Evolutionary conservation across 2,888 invertebrate species (phyloP), one percentile per base, ranked within the genome.

Genomic region (Mythimna ferrago): DNA sequence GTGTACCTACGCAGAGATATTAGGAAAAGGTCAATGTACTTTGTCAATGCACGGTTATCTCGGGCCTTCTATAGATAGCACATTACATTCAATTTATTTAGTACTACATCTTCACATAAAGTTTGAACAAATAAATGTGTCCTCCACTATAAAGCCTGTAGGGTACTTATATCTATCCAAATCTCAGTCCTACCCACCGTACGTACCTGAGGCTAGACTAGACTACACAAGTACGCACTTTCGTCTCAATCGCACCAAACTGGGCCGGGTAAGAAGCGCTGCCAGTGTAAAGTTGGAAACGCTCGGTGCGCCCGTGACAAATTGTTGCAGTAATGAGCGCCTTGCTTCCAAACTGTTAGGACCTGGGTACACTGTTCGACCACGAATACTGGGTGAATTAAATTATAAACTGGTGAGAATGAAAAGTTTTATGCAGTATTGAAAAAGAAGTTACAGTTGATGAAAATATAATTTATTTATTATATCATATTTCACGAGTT

Each of bases 311-410:
- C 87, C 82, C 82, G 87, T 89, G 92, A 92, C 91, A 92, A 92
- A 92, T 93, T 90, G 90, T 89, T 87, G 89, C 89, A 87, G 91
- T 92, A 92, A 92, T 91, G 92, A 92, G 89, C 86, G 83, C 82
- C 80, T 81, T 82, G 87, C 85, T 85, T 80, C 81, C 78, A 67
- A 73, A 76, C 69, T 72, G 48, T 82, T 69, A 86, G 11, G 81
- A 66, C 21, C 62, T 56, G 10, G 35, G 9, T 62, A 78, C 80
- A 86, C 72, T 21, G 57, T 19, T 48, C 62, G 21, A 77, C 56
- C 62, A 58, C 32, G 19, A 35, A 14, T n/a, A 10, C 0, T 38
- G 2, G 6, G 10, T 19, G 48, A 48, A 48, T 48, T 21, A 10
- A 54, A 21, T 54, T 4, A 1, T 26, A 32, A 6, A 56, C 16